phyloP scores from a whole-genome alignment of 2,888 invertebrate genomes.

The Drosophila paranaensis region DNA sequence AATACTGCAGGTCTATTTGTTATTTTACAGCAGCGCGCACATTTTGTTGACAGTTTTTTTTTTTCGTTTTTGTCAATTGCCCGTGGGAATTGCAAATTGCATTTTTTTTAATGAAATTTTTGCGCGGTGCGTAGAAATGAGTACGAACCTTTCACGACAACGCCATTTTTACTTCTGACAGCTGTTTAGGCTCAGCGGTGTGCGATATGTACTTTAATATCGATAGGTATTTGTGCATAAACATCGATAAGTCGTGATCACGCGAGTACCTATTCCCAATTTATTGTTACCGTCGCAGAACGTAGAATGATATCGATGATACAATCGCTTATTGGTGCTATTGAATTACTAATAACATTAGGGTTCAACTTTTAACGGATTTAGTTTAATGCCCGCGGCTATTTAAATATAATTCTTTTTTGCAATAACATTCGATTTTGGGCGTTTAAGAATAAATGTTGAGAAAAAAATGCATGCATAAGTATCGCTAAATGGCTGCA shows the following conservation, averaged over 20 bases:
- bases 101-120: slow-evolving; percentile 42
- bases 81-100: slow-evolving; percentile 46
- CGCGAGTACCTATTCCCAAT: neutral
- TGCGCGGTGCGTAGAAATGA: slow-evolving; percentile 38
- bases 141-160: slow-evolving; percentile 57
- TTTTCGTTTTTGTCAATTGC: slow-evolving; percentile 28
- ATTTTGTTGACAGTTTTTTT: slow-evolving; percentile 47
- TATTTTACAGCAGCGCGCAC: slow-evolving; percentile 34
- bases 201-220: slow-evolving; percentile 7
- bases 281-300: neutral
- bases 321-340: neutral
- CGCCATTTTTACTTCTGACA: slow-evolving; percentile 78
- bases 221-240: neutral
- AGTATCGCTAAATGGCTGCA: slow-evolving; percentile 5
- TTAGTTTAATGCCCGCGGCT: neutral
- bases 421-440: slow-evolving; percentile 13
- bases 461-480: slow-evolving; percentile 23
- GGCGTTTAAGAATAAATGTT: slow-evolving; percentile 2
- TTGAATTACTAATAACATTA: no score
- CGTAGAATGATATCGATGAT: neutral
- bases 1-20: slow-evolving; percentile 31
- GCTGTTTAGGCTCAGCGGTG: slow-evolving; percentile 47
- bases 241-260: slow-evolving; percentile 9
- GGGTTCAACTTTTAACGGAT: no score
- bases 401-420: neutral